Conservation (phyloP, 2,797 vertebrate species). For the Micropoecilia bifurca region DNA sequence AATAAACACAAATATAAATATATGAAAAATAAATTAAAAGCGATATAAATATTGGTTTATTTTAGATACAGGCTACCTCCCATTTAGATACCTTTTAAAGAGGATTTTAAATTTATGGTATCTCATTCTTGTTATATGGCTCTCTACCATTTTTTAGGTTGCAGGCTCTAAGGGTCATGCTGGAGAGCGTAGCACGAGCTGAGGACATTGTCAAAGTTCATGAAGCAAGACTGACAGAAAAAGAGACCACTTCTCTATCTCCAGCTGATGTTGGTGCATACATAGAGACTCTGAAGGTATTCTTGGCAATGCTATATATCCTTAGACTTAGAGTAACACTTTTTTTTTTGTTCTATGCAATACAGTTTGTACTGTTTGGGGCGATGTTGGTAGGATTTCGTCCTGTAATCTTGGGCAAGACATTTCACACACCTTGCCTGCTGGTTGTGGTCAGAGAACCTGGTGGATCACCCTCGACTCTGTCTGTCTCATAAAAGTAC, state of each 20-base stretch:
- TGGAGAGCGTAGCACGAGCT: conserved; percentile 86
- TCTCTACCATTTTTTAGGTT: conserved; percentile 75
- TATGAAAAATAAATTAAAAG: neutral
- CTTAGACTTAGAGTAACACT: neutral
- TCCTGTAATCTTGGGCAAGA: no score
- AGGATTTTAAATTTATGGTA: neutral
- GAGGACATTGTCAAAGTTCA: conserved; percentile 94
- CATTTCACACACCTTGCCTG: no score
- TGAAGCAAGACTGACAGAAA: conserved; percentile 92
- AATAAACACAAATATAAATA: neutral
- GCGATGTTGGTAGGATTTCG: no score
- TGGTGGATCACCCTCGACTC: no score
- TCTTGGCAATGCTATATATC: neutral
- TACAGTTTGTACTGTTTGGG: neutral
- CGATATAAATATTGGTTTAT: neutral
- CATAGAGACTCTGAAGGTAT: conserved; percentile 74
- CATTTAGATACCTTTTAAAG: neutral
- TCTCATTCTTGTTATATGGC: neutral
- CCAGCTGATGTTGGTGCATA: conserved; percentile 89
- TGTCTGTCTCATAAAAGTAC: neutral
- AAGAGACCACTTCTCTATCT: conserved; percentile 91
- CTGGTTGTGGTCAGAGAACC: no score
- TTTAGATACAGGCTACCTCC: neutral
- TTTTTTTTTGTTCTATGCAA: neutral
- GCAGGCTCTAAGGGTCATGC: conserved; percentile 84